Evolutionary conservation across 2,113 vertebrate species (phyloP), one percentile per base, ranked within the genome.

Genomic region (Pardalotus punctatus): DNA sequence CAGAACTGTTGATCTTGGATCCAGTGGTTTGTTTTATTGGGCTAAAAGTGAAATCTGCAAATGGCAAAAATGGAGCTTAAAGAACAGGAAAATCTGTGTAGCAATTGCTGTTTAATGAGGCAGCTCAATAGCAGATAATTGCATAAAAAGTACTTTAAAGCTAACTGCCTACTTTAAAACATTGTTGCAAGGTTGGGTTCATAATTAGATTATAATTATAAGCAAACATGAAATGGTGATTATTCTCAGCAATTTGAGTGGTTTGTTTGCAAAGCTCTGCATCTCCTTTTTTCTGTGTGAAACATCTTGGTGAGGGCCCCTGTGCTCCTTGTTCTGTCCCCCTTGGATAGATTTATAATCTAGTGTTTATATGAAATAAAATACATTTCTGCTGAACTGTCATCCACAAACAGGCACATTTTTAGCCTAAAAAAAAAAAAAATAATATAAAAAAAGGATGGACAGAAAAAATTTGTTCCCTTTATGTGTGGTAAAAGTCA

Each of bases 161-260:
- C 67, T 97, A 96, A 96, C 94, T 97, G 94, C 92, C 92, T 96
- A 85, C 91, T 97, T 97, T 54, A 93, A 97, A 65, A 97, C 96
- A 87, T 83, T n/a, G 62, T 91, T 95, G 88, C 71, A 72, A 95
- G 97, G 94, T 94, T 90, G 36, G 42, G 60, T 74, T 95, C 36
- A 43, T 97, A 97, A 97, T 97, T 97, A 97, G 96, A 97, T 98
- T 97, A 94, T 92, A 97, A 98, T 97, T 96, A 93, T 60, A 86
- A 96, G 93, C 93, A 97, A 97, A 96, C 86, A 62, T 7, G 40
- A 97, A 94, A 93, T 35, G 33, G 70, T 93, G 85, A 90, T 98
- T 91, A 91, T 92, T 96, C 87, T 79, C 88, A 54, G 53, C 96
- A 92, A 91, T 81, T 1, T 82, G 60, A 66, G 36, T 94, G 47